Percentiles rank a stretch among this genome's conserved stretches.
These are phyloP conservation scores for Micromys minutus DNA, from an alignment of 2,113 vertebrate genomes.

Conservation along the genomic window DNA sequence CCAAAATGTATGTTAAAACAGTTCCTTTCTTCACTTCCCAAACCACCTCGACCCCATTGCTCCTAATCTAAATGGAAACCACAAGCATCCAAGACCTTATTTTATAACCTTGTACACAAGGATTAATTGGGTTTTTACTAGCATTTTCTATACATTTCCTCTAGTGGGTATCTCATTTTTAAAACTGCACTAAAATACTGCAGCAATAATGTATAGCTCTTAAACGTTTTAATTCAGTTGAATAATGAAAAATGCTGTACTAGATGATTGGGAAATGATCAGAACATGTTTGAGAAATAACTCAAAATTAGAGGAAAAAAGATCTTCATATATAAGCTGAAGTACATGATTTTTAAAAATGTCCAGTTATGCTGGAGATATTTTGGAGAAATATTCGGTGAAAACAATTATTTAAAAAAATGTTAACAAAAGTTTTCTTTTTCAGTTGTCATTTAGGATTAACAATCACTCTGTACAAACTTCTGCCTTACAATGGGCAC, in stretches of 20 bases:
- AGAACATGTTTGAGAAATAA: conserved; percentile 14
- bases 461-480: not conserved
- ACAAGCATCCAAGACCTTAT: not conserved
- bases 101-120: not conserved
- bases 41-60: not conserved
- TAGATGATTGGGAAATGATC: conserved; percentile 28
- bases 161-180: not conserved
- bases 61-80: not conserved
- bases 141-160: not conserved
- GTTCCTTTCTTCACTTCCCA: not conserved
- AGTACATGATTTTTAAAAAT: not conserved
- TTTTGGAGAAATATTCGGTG: conserved; percentile 1
- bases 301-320: not conserved
- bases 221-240: not conserved
- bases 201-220: not conserved
- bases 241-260: not conserved
- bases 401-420: not conserved
- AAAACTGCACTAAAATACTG: not conserved
- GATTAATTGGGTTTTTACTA: conserved; percentile 26
- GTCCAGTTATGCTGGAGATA: conserved; percentile 2
- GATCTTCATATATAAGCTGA: not conserved
- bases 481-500: not conserved
- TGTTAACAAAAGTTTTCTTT: not conserved
- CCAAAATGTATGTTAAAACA: not conserved
- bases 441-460: not conserved